These are phyloP conservation scores for Bucco capensis DNA, from an alignment of 2,113 vertebrate genomes.

Conservation along the genomic window DNA sequence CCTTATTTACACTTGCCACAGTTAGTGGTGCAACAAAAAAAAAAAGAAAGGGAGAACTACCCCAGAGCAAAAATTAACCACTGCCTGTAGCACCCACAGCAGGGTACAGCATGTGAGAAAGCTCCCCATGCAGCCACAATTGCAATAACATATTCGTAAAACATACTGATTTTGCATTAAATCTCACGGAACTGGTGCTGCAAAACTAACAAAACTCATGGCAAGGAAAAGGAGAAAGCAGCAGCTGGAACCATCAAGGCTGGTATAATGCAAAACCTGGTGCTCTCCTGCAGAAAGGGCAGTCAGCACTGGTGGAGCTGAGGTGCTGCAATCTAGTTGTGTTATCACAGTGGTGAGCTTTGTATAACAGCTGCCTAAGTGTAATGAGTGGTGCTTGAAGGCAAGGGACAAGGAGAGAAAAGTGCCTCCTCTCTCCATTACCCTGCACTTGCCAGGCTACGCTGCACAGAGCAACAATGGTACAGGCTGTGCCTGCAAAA, in stretches of 20 bases:
- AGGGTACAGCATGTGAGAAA: neutral
- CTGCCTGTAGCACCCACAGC: neutral
- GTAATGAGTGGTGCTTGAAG: neutral
- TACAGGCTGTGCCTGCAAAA: neutral
- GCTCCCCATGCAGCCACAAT: neutral
- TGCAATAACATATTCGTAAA: neutral
- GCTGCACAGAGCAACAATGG: neutral
- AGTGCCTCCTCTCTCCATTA: neutral
- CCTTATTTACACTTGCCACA: neutral
- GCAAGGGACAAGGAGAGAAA: neutral
- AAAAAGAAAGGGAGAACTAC: neutral
- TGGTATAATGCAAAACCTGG: neutral
- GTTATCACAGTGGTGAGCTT: neutral
- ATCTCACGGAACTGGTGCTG: neutral
- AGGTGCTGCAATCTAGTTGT: neutral
- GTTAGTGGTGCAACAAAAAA: neutral
- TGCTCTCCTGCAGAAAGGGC: neutral
- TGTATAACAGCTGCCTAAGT: neutral
- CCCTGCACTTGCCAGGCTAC: accelerated
- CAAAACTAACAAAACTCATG: neutral
- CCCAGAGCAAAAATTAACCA: neutral
- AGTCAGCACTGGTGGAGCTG: neutral
- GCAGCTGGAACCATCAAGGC: neutral
- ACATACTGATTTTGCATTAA: neutral
- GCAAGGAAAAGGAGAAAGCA: neutral